Base-by-base conservation (phyloP, 2,113 vertebrate species). In the Halcyon malimbica region DNA sequence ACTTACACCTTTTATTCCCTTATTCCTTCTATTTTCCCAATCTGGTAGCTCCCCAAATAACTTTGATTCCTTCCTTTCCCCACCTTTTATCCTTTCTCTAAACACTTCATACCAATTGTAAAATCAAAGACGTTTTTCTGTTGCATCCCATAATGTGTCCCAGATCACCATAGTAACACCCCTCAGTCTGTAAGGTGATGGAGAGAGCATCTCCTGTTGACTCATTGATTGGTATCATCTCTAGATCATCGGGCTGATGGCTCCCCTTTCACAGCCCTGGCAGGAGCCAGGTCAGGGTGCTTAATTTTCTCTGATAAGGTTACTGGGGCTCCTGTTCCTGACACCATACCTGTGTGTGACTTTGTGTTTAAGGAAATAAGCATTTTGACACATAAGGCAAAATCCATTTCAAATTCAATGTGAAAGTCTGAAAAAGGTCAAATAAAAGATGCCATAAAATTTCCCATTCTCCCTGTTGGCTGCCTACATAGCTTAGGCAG, bases 401-500 rank as follows among this genome's bases (percentile, higher is more conserved):
- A 91, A 87, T 44, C 6, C 2, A 3, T 74, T 90, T 92, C 51
- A 63, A 41, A 59, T 11, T 53, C 21, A n/a, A 7, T n/a, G 11
- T 13, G 5, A 60, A 74, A 13, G 20, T 46, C 51, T 64, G 42
- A 51, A 71, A 70, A 90, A 63, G 8, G 11, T 64, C 12, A 63
- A 87, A 31, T 67, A 8, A 75, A 44, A 37, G 28, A 31, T 33
- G 25, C 11, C 8, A 13, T 70, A 31, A 13, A 69, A 19, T 16
- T 29, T 79, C 28, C 15, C 3, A 16, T 79, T 73, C n/a, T 85
- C 23, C 10, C 33, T 11, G 8, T 2, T 6, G 1, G 5, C 35
- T 50, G 28, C n/a, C 51, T 37, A 6, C 0, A 0, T 44, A 44
- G 19, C 5, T 65, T 53, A 35, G 24, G 9, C 26, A 39, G 7